Percentiles rank a stretch among this genome's conserved stretches.
Evolutionary conservation across 2,113 vertebrate species (phyloP).

Genomic region (Oncorhynchus tshawytscha): DNA sequence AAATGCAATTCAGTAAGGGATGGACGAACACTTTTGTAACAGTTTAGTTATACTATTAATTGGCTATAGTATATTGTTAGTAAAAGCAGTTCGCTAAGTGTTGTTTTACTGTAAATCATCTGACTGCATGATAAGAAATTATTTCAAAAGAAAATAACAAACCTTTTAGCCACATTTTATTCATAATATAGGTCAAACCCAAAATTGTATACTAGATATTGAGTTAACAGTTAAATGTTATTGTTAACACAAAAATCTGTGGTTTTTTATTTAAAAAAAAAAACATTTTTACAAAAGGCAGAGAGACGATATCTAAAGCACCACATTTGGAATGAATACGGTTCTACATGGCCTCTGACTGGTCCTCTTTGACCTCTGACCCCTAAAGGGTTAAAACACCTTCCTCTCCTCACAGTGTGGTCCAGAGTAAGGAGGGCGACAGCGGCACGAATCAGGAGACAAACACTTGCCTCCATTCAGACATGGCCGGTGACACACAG

Average conservation of each 20-base stretch:
- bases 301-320: slow-evolving; percentile 22
- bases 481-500: slow-evolving; percentile 77
- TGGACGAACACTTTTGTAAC: background rate
- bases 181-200: slow-evolving; percentile 35
- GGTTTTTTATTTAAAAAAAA: slow-evolving; percentile 5
- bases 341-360: background rate
- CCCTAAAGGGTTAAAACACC: slow-evolving; percentile 35
- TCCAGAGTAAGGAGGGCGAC: slow-evolving; percentile 72
- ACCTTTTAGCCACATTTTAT: slow-evolving; percentile 8
- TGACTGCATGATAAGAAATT: too few relatives aligned
- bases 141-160: background rate
- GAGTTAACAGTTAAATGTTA: slow-evolving; percentile 27
- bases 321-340: slow-evolving; percentile 3
- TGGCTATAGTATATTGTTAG: too few relatives aligned
- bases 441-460: slow-evolving; percentile 79
- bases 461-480: slow-evolving; percentile 83
- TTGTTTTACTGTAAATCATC: too few relatives aligned
- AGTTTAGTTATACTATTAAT: background rate
- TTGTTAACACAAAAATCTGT: background rate
- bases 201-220: slow-evolving; percentile 15
- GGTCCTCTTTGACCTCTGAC: slow-evolving; percentile 27
- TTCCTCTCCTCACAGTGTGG: slow-evolving; percentile 75
- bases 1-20: background rate
- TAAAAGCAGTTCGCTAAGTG: too few relatives aligned
- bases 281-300: background rate